Evolutionary conservation across 2,888 invertebrate species (phyloP).

Genomic region (Altica lythri): DNA sequence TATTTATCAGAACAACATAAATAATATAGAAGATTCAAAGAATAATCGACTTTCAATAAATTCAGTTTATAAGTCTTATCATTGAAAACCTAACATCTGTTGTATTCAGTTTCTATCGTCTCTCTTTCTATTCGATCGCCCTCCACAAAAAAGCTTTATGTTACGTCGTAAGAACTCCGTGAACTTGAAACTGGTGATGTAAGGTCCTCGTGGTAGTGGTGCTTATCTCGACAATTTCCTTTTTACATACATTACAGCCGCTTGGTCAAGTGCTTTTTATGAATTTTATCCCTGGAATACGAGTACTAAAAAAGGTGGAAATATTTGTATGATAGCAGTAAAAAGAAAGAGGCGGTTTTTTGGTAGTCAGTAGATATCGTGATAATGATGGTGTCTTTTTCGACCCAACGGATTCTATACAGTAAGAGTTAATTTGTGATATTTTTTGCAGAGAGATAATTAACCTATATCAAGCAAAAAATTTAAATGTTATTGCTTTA

Average conservation of each 20-base stretch:
- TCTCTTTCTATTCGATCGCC: conserved; percentile 1
- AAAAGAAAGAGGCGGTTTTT: neutral
- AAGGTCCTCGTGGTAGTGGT: conserved; percentile 10
- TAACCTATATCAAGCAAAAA: too few relatives aligned
- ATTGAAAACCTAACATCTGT: neutral
- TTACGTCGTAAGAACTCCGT: conserved; percentile 9
- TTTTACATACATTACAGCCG: conserved; percentile 20
- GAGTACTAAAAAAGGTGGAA: conserved; percentile 6
- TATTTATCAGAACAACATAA: too few relatives aligned
- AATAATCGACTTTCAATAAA: conserved; percentile 3
- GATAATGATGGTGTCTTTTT: too few relatives aligned
- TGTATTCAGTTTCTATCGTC: conserved; percentile 2
- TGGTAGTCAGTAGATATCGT: neutral
- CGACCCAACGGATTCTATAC: too few relatives aligned
- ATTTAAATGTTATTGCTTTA: too few relatives aligned
- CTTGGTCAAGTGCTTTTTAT: conserved; percentile 25
- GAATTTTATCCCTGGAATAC: conserved; percentile 12
- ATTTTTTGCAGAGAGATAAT: too few relatives aligned
- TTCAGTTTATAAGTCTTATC: neutral
- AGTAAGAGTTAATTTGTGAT: too few relatives aligned
- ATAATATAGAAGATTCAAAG: too few relatives aligned
- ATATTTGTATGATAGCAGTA: conserved; percentile 6
- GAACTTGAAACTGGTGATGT: conserved; percentile 16
- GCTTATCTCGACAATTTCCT: conserved; percentile 23
- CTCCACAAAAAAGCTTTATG: conserved; percentile 7